A percentile compares a stretch with the other conserved stretches of the same genome.
phyloP scores from a whole-genome alignment of 2,113 vertebrate species.

The Hepsetus odoe region DNA sequence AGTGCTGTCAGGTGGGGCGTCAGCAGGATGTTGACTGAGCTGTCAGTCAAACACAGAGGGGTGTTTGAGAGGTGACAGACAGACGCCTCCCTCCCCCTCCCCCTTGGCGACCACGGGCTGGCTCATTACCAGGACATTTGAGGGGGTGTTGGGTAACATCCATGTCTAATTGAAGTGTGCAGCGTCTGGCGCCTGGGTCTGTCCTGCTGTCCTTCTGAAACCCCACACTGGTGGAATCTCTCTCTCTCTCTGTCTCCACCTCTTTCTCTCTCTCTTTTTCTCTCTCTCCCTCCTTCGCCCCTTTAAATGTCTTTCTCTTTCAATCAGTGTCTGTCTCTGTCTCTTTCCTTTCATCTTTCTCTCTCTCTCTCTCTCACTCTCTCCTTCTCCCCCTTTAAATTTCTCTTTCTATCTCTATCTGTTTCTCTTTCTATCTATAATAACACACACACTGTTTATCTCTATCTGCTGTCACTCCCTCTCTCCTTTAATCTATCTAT shows the following conservation, averaged over 20 bases:
- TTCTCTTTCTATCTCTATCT: neutral
- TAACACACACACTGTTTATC: no score
- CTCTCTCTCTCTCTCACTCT: neutral
- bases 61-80: conserved; percentile 1
- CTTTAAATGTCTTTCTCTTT: neutral
- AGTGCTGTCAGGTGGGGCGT: neutral
- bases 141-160: neutral
- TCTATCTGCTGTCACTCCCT: no score
- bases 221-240: neutral
- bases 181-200: conserved; percentile 39
- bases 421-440: no score
- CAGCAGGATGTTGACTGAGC: neutral
- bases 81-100: neutral
- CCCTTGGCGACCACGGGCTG: conserved; percentile 36
- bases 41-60: conserved; percentile 10
- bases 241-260: neutral
- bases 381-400: neutral
- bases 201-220: conserved; percentile 45
- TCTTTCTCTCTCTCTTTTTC: neutral
- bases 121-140: conserved; percentile 53
- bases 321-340: neutral
- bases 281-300: neutral
- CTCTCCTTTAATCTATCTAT: no score
- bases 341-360: neutral
- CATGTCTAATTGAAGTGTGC: conserved; percentile 47